These are phyloP conservation scores for Zosterops lateralis DNA, from an alignment of 2,113 vertebrate genomes.

Conservation along the genomic window DNA sequence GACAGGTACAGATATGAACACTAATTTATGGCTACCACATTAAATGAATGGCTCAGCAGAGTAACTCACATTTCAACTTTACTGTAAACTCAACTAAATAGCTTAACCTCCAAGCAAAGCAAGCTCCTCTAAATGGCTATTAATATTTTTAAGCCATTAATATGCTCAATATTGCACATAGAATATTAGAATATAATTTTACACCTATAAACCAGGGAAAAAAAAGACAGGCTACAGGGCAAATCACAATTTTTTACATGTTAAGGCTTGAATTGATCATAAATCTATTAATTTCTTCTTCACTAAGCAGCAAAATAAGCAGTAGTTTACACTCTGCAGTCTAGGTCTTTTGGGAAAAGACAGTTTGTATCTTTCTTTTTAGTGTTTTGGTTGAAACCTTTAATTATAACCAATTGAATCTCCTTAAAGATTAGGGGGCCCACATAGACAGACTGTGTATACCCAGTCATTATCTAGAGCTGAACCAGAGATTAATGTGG, in stretches of 20 bases:
- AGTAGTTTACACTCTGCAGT: neutral
- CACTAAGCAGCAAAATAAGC: neutral
- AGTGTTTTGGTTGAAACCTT: slow-evolving; percentile 52
- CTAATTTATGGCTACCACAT: neutral
- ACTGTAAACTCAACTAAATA: neutral
- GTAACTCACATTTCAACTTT: neutral
- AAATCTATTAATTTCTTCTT: neutral
- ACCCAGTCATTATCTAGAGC: slow-evolving; percentile 51
- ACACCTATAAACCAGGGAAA: neutral
- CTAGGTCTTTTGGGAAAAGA: slow-evolving; percentile 16
- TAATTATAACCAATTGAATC: slow-evolving; percentile 57
- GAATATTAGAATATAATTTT: neutral
- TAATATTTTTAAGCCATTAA: neutral
- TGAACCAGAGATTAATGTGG: slow-evolving; percentile 35
- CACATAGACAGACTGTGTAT: slow-evolving; percentile 20
- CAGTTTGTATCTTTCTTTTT: slow-evolving; percentile 43
- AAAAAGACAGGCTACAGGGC: neutral
- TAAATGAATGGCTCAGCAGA: neutral
- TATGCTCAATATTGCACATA: neutral
- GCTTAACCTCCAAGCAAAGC: neutral
- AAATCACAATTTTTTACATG: neutral
- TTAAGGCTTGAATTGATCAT: neutral
- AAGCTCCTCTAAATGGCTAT: neutral
- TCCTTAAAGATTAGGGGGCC: slow-evolving; percentile 49
- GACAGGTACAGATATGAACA: neutral